Evolutionary conservation across 2,797 vertebrate genomes (phyloP).

Genomic region (Sciurus vulgaris): DNA sequence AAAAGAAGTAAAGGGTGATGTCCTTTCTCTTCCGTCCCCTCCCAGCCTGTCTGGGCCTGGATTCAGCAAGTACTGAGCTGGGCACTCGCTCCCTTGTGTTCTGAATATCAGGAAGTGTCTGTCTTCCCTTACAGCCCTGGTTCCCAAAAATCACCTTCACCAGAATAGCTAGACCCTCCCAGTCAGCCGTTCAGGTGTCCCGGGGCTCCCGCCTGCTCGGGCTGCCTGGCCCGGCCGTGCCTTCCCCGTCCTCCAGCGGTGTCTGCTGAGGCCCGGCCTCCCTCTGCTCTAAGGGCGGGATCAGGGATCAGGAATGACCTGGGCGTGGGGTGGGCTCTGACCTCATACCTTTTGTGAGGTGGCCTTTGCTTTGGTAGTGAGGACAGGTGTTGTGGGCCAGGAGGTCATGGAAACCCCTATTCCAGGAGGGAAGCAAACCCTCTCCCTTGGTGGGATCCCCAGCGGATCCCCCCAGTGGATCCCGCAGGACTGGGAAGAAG

Average conservation of each 20-base stretch:
- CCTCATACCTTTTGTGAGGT: not conserved
- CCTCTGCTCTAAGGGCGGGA: not conserved
- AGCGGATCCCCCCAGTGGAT: fast-evolving
- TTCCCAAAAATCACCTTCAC: not conserved
- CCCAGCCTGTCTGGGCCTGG: not conserved
- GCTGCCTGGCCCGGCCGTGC: not conserved
- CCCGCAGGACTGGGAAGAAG: not conserved
- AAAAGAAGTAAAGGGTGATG: not conserved
- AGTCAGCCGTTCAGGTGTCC: not conserved
- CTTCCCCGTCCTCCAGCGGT: fast-evolving
- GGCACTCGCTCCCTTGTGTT: not conserved
- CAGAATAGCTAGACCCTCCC: not conserved
- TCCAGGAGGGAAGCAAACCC: not conserved
- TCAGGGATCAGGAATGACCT: not conserved
- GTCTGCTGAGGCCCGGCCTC: not conserved
- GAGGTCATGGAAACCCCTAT: not conserved
- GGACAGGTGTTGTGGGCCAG: not conserved
- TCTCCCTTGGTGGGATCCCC: fast-evolving
- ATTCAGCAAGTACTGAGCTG: not conserved
- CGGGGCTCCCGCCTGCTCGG: not conserved
- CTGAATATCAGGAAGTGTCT: not conserved
- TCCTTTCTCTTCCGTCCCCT: fast-evolving
- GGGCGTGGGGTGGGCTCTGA: not conserved
- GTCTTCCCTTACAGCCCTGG: not conserved
- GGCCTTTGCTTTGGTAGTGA: not conserved